Evolutionary conservation across 1,140 invertebrate genomes (phyloP), one percentile per base, ranked within the genome.

Genomic region (Drosophila kohkoa): DNA sequence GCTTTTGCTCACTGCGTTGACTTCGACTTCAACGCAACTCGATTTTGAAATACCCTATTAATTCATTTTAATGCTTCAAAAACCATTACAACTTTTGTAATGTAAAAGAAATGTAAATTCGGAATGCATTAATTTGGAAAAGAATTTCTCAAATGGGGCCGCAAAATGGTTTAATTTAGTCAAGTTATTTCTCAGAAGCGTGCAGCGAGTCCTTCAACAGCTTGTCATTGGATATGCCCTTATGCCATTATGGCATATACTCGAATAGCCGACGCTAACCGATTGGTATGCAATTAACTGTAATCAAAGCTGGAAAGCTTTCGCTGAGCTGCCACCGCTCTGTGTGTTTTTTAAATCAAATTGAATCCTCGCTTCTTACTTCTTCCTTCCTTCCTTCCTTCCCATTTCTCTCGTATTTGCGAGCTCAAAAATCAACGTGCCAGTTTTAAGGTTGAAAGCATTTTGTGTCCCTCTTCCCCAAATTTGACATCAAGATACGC

Each of bases 361-460:
- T 66, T 28, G 64, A 66, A 67, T 66, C 35, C 30, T 16, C 2
- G 20, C 20, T 25, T 25, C 20, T 25, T 25, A 25, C 20, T 25
- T 25, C 3, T 25, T 25, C 3, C 20, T 25, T 25, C 20, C 20
- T 25, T 25, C 20, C 20, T 25, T 25, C 20, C 20, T 25, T 25
- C 20, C 20, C 20, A 25, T 25, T 25, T 25, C 20, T 25, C 20
- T 3, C 2, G 20, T 25, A 25, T 25, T 25, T 2, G 20, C 15
- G 43, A 57, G 52, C 8, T 58, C 51, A 48, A 28, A 10, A 54
- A 55, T 45, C 60, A 51, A 38, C 52, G 68, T 15, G 38, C 5
- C 58, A 45, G 16, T 48, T 68, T 68, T 51, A 43, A 69, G 67
- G 28, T 63, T 70, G 58, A 64, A 64, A 71, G 51, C 68, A 57